phyloP scores from a whole-genome alignment of 2,888 invertebrate species.

The Blastobasis lacticolella region DNA sequence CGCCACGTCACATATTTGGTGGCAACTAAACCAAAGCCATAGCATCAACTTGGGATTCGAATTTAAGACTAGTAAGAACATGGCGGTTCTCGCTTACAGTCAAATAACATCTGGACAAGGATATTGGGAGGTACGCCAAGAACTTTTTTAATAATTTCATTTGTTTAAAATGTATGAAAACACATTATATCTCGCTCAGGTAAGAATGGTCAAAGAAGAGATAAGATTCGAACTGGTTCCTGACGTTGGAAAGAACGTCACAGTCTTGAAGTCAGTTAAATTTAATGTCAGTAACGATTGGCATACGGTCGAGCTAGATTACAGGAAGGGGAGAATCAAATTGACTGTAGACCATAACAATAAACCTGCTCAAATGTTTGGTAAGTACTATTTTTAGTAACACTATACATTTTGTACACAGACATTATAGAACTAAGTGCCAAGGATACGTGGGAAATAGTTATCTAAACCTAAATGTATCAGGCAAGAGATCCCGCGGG shows the following conservation, averaged over 20 bases:
- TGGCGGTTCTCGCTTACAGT: conserved; percentile 90
- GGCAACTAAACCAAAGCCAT: conserved; percentile 84
- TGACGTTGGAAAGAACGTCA: conserved; percentile 83
- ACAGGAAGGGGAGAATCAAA: conserved; percentile 81
- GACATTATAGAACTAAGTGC: too few relatives aligned
- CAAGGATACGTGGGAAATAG: too few relatives aligned
- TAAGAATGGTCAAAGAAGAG: conserved; percentile 88
- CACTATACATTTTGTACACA: background rate
- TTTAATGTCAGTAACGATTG: conserved; percentile 86
- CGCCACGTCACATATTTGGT: conserved; percentile 92
- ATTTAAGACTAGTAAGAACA: conserved; percentile 88
- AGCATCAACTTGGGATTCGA: conserved; percentile 87
- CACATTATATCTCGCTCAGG: conserved; percentile 46
- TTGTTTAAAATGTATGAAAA: background rate
- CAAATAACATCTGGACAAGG: conserved; percentile 84
- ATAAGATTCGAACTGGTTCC: conserved; percentile 87
- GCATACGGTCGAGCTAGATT: conserved; percentile 88
- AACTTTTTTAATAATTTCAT: background rate
- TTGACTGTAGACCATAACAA: conserved; percentile 84
- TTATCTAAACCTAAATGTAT: too few relatives aligned
- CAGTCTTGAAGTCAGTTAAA: conserved; percentile 85
- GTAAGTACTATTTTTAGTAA: conserved; percentile 32
- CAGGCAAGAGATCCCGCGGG: too few relatives aligned
- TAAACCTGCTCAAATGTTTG: conserved; percentile 79
- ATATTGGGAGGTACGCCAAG: conserved; percentile 86